Conservation (phyloP, 2,797 vertebrate genomes). For the Crocidura indochinensis region DNA sequence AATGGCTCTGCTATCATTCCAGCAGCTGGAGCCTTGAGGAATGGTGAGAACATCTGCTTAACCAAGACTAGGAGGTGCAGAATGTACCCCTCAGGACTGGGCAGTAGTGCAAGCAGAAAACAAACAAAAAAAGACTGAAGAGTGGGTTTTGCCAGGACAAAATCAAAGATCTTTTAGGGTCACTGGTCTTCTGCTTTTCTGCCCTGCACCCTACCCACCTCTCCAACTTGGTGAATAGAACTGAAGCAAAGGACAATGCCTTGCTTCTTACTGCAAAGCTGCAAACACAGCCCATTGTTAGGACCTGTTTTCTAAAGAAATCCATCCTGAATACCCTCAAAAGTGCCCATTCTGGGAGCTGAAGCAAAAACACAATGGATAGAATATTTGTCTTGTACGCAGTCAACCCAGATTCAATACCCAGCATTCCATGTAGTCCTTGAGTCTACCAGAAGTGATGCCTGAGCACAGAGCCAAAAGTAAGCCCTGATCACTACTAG, state of each 20-base stretch:
- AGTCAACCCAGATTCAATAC: not conserved
- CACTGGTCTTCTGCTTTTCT: fast-evolving
- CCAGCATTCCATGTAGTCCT: no score
- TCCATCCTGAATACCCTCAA: not conserved
- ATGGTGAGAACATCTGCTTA: not conserved
- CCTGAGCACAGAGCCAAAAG: no score
- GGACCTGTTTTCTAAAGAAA: slow-evolving; percentile 25
- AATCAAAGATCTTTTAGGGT: not conserved
- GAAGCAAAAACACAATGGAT: no score
- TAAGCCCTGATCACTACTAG: no score
- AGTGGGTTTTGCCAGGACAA: not conserved
- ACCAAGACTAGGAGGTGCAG: not conserved
- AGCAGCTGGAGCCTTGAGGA: not conserved
- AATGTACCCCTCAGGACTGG: not conserved
- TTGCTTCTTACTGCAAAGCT: not conserved
- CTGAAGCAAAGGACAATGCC: not conserved
- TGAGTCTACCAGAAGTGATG: no score
- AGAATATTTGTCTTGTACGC: not conserved
- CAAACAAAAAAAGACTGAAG: no score
- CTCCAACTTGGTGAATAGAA: not conserved
- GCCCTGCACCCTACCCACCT: no score
- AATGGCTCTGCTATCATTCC: not conserved
- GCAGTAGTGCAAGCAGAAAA: fast-evolving
- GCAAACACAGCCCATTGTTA: not conserved
- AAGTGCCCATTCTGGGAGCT: not conserved